A percentile compares a stretch with the other conserved stretches of the same genome.
Evolutionary conservation across 1,140 invertebrate genomes (phyloP).

Genomic region (Formica exsecta): DNA sequence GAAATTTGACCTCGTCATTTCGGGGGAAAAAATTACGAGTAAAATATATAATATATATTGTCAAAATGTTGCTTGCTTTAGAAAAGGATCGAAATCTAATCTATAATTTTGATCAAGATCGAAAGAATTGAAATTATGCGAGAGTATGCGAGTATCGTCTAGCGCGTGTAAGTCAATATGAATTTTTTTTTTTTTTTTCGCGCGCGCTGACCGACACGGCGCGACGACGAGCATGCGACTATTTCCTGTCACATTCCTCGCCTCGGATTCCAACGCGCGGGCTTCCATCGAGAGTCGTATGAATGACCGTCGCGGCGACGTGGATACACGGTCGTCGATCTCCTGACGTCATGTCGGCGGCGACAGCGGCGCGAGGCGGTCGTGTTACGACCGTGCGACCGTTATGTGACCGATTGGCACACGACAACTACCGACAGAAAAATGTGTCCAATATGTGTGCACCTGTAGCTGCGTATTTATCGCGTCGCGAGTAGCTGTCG

Average conservation of each 20-base stretch:
- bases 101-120: conserved; percentile 16
- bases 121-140: background rate
- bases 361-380: conserved; percentile 73
- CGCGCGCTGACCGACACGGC: background rate
- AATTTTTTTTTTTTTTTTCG: conserved; percentile 19
- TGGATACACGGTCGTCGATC: conserved; percentile 71
- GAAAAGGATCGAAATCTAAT: background rate
- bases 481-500: conserved; percentile 35
- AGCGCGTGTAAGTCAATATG: background rate
- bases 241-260: conserved; percentile 62
- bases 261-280: conserved; percentile 55
- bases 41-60: background rate
- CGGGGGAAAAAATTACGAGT: background rate
- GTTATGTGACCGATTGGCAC: conserved; percentile 85
- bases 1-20: background rate
- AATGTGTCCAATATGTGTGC: conserved; percentile 47
- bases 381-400: conserved; percentile 83
- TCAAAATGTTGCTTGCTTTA: background rate
- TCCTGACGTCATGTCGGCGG: conserved; percentile 76
- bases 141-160: background rate
- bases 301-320: conserved; percentile 73
- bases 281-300: conserved; percentile 68
- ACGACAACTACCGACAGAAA: conserved; percentile 68
- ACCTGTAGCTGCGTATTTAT: conserved; percentile 68
- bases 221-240: conserved; percentile 39